A percentile compares a stretch with the other conserved stretches of the same genome.
phyloP scores from a whole-genome alignment of 2,888 invertebrate genomes.

The Chydorus sphaericus region DNA sequence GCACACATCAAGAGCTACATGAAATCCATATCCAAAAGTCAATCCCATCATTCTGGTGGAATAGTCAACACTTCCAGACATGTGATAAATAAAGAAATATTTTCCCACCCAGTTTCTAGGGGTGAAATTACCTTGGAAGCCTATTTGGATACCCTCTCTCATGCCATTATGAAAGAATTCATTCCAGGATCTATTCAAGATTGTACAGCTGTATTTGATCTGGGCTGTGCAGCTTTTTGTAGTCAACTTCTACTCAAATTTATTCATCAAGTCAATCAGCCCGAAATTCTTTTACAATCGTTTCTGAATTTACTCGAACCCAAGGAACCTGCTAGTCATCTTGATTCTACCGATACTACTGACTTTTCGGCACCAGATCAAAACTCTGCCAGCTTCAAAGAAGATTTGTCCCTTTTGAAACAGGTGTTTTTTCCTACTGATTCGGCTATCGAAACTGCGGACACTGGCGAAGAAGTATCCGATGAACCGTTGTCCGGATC shows the following conservation, averaged over 20 bases:
- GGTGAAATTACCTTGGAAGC: background rate
- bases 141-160: background rate
- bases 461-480: background rate
- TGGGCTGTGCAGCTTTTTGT: conserved; percentile 7
- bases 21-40: background rate
- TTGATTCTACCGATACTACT: background rate
- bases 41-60: background rate
- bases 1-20: background rate
- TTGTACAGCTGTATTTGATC: conserved; percentile 6
- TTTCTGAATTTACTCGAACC: background rate
- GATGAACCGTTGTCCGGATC: background rate
- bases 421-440: too few species aligned
- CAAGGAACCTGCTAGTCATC: background rate
- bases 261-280: background rate
- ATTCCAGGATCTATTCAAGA: conserved; percentile 13
- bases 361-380: background rate
- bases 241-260: conserved; percentile 6
- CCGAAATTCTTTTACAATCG: conserved; percentile 4
- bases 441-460: too few species aligned
- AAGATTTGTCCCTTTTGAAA: too few species aligned
- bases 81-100: too few species aligned
- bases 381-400: too few species aligned
- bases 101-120: conserved; percentile 1
- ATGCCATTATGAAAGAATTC: background rate
- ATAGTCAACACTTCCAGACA: too few species aligned